Conservation (phyloP, 2,113 vertebrate genomes). For the Entosphenus tridentatus region DNA sequence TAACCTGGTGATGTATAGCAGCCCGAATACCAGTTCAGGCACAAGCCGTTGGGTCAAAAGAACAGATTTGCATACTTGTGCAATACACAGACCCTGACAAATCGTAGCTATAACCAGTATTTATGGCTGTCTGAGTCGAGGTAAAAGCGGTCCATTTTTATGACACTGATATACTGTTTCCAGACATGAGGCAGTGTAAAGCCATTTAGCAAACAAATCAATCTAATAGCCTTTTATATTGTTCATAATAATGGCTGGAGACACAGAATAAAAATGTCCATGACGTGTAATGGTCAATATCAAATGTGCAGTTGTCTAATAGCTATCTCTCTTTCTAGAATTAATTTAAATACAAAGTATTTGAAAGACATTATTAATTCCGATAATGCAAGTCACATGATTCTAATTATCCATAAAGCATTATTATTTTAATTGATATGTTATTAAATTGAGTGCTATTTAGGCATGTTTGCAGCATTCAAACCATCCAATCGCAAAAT, state of each 20-base stretch:
- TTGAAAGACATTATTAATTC: no score
- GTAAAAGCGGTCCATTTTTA: slow-evolving; percentile 5
- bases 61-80: slow-evolving; percentile 7
- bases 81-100: slow-evolving; percentile 4
- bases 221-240: slow-evolving; percentile 1
- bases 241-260: background rate
- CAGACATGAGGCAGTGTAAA: background rate
- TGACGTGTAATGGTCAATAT: no score
- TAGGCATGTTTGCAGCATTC: no score
- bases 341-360: no score
- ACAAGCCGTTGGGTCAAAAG: background rate
- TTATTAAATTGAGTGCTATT: no score
- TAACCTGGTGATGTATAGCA: slow-evolving; percentile 3
- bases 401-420: no score
- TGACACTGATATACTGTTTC: slow-evolving; percentile 5
- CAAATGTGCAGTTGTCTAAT: no score
- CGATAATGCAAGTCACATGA: no score
- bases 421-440: no score
- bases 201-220: slow-evolving; percentile 2
- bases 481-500: no score
- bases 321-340: no score
- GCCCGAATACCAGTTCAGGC: slow-evolving; percentile 3
- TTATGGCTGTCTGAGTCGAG: background rate
- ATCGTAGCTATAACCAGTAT: slow-evolving; percentile 2
- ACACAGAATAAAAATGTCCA: no score